Conservation (phyloP, 2,888 invertebrate species). For the Lasioglossum zephyrum region DNA sequence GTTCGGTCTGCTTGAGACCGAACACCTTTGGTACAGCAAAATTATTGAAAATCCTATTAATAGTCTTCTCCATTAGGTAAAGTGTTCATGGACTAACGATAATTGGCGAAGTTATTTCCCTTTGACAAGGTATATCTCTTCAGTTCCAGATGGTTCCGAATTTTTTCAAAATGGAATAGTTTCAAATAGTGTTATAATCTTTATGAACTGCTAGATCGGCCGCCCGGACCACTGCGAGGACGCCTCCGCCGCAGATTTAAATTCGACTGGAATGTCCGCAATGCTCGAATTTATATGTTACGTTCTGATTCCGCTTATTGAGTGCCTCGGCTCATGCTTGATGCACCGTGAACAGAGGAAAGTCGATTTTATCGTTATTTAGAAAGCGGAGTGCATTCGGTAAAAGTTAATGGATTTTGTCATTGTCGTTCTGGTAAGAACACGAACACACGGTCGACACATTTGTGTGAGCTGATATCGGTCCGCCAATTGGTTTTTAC, state of each 20-base stretch:
- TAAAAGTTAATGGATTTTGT: constrained; percentile 7
- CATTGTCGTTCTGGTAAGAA: not conserved
- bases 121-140: too few relatives aligned
- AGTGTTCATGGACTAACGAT: too few relatives aligned
- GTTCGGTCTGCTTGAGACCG: too few relatives aligned
- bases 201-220: too few relatives aligned
- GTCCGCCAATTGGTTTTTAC: not conserved
- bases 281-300: not conserved
- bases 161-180: too few relatives aligned
- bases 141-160: too few relatives aligned
- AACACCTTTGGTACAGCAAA: too few relatives aligned
- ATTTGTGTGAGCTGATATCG: not conserved
- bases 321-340: not conserved
- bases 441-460: not conserved
- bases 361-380: constrained; percentile 19
- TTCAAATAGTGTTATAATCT: too few relatives aligned
- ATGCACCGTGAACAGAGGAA: constrained; percentile 22
- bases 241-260: constrained; percentile 2
- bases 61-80: too few relatives aligned
- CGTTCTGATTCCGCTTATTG: not conserved
- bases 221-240: too few relatives aligned
- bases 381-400: constrained; percentile 22
- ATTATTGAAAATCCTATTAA: too few relatives aligned
- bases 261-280: not conserved
- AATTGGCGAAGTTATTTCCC: too few relatives aligned